phyloP scores from a whole-genome alignment of 1,140 invertebrate genomes.

The Glossosoma conforme region DNA sequence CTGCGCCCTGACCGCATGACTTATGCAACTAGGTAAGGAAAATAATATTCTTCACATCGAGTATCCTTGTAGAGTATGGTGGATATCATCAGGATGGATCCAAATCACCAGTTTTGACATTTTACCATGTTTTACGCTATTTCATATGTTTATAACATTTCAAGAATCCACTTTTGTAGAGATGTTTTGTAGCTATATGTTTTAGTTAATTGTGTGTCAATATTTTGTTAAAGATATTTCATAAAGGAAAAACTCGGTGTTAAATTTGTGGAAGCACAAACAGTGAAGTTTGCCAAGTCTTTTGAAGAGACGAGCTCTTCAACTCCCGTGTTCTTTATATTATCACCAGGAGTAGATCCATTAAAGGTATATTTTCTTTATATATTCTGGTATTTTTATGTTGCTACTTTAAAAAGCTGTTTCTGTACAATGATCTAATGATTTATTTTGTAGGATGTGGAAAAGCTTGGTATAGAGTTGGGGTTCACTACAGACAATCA shows the following conservation, averaged over 20 bases:
- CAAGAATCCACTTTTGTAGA: no score
- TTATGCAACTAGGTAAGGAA: constrained; percentile 54
- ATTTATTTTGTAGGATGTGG: constrained; percentile 35
- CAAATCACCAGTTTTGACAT: no score
- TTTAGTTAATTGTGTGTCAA: no score
- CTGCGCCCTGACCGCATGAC: constrained; percentile 88
- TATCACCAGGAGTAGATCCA: constrained; percentile 92
- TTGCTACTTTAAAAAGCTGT: neutral
- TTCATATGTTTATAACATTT: no score
- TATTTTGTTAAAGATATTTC: constrained; percentile 22
- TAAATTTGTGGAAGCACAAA: constrained; percentile 75
- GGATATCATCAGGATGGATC: no score
- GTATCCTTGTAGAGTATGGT: no score
- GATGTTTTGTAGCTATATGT: no score
- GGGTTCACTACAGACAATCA: constrained; percentile 76
- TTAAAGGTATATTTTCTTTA: constrained; percentile 53
- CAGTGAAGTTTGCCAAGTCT: constrained; percentile 77
- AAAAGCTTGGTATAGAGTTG: constrained; percentile 53
- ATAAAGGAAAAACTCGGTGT: constrained; percentile 75
- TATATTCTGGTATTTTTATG: neutral
- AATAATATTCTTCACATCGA: neutral
- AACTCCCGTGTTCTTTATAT: constrained; percentile 90
- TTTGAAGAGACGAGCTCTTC: constrained; percentile 79
- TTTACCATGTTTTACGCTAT: no score
- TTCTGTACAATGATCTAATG: neutral